Evolutionary conservation across 2,113 vertebrate genomes (phyloP).

Genomic region (Dasyornis broadbenti): DNA sequence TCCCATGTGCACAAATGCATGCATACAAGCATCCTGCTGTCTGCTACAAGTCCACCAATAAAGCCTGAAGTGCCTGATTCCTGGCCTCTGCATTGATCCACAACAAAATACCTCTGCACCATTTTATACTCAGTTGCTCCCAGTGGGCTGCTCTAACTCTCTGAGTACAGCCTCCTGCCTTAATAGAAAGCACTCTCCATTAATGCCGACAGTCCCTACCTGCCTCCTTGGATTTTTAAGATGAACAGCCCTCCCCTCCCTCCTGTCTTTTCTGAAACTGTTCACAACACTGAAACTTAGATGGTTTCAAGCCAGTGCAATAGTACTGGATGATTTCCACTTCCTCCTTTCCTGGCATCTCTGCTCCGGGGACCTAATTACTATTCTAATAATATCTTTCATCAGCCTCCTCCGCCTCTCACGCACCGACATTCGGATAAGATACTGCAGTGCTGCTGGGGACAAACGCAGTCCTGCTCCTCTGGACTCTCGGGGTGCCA

Average conservation of each 20-base stretch:
- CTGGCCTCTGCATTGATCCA: neutral
- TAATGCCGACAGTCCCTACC: neutral
- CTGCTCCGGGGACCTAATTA: neutral
- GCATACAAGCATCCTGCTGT: neutral
- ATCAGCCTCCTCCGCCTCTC: neutral
- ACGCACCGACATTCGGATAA: neutral
- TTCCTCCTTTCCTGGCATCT: neutral
- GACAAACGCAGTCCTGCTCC: neutral
- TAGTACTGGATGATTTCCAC: neutral
- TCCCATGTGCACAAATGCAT: neutral
- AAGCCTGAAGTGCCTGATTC: neutral
- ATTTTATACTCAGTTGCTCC: neutral
- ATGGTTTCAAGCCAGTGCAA: neutral
- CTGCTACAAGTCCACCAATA: neutral
- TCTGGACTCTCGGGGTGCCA: neutral
- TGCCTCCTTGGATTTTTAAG: neutral
- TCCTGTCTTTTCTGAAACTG: neutral
- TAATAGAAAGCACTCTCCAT: neutral
- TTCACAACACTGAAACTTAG: neutral
- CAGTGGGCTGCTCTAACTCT: neutral
- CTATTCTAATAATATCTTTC: constrained; percentile 25
- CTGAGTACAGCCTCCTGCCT: neutral
- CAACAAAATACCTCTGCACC: neutral
- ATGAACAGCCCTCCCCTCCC: neutral
- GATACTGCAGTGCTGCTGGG: neutral